Base-by-base conservation (phyloP, 2,797 vertebrate species). In the Calcarius lapponicus region DNA sequence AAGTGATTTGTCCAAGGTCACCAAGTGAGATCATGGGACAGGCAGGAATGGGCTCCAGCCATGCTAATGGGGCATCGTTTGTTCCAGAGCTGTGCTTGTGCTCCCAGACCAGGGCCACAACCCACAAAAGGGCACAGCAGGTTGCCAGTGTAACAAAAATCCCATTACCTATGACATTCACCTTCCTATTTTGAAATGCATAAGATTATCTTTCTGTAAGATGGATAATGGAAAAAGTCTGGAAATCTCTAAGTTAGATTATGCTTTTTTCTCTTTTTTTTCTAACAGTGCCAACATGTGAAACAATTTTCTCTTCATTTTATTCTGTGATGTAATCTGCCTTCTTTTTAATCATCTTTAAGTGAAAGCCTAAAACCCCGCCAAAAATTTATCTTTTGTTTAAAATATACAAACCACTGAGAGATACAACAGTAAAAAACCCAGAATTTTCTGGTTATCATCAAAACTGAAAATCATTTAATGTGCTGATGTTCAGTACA, bases 1-100 rank as follows among this genome's bases (percentile, higher is more conserved):
- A 34, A 48, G 81, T 56, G 57, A 11, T 90, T 93, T 94, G 50
- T 36, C 53, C 74, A 80, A 92, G 86, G 85, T 96, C 91, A 94
- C 42, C 28, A 34, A 43, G 26, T 14, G 64, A 54, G 88, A 26
- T 69, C 43, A 6, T 54, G 79, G 81, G 80, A 84, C 69, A 80
- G 48, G 2, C 65, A 54, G 89, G 76, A 86, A 53, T 14, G 64
- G 61, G 61, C 50, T 81, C 80, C 80, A 84, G 62, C 76, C 57
- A 15, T 66, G 67, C 48, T 94, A 50, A 92, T 57, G 73, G 86
- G 1, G 7, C 13, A 10, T 80, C 6, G 0, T 91, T 86, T 92
- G 80, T 93, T 95, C 80, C 90, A 92, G 74, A 14, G 80, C 80
- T 34, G 71, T 76, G 90, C 4, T 11, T 53, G 80, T 62, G 47